phyloP scores from a whole-genome alignment of 2,797 vertebrate species.

The Falco concolor region DNA sequence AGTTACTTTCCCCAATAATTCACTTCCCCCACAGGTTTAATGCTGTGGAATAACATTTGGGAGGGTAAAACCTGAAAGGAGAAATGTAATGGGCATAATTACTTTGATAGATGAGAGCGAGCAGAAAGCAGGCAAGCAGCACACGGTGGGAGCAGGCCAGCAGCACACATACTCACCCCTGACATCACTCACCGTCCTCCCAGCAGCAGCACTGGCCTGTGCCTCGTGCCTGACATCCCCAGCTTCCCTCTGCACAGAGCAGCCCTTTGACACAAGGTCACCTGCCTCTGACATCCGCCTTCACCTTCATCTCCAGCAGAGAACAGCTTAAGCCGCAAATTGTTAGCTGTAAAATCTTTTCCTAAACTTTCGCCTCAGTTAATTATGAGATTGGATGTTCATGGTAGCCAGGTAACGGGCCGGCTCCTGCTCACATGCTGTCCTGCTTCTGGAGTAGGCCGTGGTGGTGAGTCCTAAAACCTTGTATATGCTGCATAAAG shows the following conservation, averaged over 20 bases:
- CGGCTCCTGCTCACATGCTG: not conserved
- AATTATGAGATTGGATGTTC: not conserved
- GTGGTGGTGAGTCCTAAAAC: not conserved
- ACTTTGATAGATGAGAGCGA: slow-evolving; percentile 27
- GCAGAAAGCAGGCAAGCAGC: not conserved
- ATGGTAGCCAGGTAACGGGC: not conserved
- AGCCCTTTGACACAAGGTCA: not conserved
- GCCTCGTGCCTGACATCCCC: not conserved
- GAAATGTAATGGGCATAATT: slow-evolving; percentile 36
- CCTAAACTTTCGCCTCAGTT: not conserved
- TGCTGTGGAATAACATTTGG: slow-evolving; percentile 19
- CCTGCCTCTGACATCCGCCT: not conserved
- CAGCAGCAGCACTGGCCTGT: not conserved
- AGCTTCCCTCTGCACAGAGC: not conserved
- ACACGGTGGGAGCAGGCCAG: not conserved
- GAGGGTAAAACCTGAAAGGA: slow-evolving; percentile 47
- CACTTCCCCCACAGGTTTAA: slow-evolving; percentile 26
- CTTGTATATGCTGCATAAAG: not conserved
- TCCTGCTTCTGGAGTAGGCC: not conserved
- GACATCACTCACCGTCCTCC: fast-evolving
- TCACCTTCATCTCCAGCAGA: not conserved
- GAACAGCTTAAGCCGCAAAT: not conserved
- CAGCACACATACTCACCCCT: not conserved
- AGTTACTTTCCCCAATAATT: slow-evolving; percentile 22
- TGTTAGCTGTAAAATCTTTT: not conserved